Percentiles rank a stretch among this genome's conserved stretches.
These are phyloP conservation scores for Thalassoma bifasciatum DNA, from an alignment of 2,113 vertebrate genomes.

Conservation along the genomic window DNA sequence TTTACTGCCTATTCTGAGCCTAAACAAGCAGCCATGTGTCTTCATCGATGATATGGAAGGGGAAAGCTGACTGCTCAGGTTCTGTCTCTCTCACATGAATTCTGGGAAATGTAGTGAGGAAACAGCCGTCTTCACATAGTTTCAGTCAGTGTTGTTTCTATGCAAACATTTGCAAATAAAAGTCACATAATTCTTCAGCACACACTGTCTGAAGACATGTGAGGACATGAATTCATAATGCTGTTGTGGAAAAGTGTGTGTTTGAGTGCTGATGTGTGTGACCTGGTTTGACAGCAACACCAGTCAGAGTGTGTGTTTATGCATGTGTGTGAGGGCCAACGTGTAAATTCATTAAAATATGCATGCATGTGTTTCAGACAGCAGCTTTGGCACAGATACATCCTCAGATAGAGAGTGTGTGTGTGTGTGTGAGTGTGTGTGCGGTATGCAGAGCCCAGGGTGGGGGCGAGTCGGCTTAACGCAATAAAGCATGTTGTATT, in stretches of 20 bases:
- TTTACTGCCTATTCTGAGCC: no score
- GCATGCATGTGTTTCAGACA: constrained; percentile 13
- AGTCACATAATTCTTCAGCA: not conserved
- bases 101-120: not conserved
- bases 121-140: no score
- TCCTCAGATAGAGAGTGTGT: constrained; percentile 30
- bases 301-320: not conserved
- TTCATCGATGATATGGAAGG: no score
- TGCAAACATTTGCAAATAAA: no score
- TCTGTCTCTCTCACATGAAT: not conserved
- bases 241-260: not conserved
- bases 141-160: no score
- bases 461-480: constrained; percentile 82
- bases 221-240: not conserved
- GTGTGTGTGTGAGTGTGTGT: constrained; percentile 48
- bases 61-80: no score
- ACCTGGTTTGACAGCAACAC: constrained; percentile 7
- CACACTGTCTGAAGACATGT: not conserved
- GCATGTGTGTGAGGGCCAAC: constrained; percentile 3
- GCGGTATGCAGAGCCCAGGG: constrained; percentile 55
- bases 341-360: constrained; percentile 17
- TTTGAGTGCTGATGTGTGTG: no score
- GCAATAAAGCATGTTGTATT: constrained; percentile 88
- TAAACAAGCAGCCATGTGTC: no score
- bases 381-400: constrained; percentile 16